Percentiles rank a stretch among this genome's conserved stretches.
phyloP scores from a whole-genome alignment of 2,113 vertebrate species.

The Sciurus niger region DNA sequence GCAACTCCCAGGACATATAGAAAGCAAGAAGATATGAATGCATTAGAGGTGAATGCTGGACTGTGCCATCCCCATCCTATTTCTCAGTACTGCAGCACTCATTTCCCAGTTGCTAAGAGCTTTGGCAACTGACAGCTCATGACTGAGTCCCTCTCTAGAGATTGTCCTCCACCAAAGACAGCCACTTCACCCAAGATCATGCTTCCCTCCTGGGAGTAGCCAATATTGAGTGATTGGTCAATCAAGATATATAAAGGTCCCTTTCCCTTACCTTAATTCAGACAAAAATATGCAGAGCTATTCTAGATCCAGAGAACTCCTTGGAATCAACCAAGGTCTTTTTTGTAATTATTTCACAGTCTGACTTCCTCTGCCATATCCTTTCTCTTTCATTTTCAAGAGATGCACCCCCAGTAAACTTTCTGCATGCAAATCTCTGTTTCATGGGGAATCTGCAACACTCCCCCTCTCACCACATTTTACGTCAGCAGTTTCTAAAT shows the following conservation, averaged over 20 bases:
- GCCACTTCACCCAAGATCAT: not conserved
- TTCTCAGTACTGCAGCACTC: not conserved
- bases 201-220: not conserved
- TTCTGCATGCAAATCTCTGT: not conserved
- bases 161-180: not conserved
- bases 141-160: not conserved
- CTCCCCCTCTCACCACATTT: not conserved
- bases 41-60: not conserved
- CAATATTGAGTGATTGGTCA: not conserved
- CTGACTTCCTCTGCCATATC: not conserved
- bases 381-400: not conserved
- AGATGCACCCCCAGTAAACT: not conserved
- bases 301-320: not conserved
- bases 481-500: constrained; percentile 1
- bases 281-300: not conserved
- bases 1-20: not conserved
- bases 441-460: not conserved
- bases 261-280: not conserved
- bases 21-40: not conserved
- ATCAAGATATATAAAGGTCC: not conserved
- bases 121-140: not conserved
- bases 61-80: too few relatives aligned
- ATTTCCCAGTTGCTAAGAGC: not conserved
- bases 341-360: not conserved
- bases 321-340: not conserved